Base-by-base conservation (phyloP, 2,888 invertebrate genomes). In the Myathropa florea region DNA sequence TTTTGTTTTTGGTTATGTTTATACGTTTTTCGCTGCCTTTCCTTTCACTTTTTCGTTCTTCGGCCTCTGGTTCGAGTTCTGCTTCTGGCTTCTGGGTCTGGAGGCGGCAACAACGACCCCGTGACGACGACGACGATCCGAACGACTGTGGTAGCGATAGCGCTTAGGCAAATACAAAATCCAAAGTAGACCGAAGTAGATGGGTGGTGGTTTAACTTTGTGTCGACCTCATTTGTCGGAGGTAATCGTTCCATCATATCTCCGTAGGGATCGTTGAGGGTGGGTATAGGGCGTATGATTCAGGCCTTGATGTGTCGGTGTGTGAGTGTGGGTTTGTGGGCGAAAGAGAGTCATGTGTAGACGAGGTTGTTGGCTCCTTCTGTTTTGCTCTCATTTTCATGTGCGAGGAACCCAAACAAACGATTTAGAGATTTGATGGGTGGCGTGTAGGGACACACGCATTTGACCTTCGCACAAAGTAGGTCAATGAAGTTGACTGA, bases 191-290 rank as follows among this genome's bases (percentile, higher is more conserved):
- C 67, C 63, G 26, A 39, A 60, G 70, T 70, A 73, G 65, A 55
- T 73, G 83, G 71, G 83, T 83, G 71, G 83, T 83, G 79, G 86
- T 83, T 83, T 83, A 83, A 83, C 82, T 85, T 85, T 73, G 57
- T 70, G 73, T 78, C 82, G 82, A 82, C 75, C 86, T 78, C 75
- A 83, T 79, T 83, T 86, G 78, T 75, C 75, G 61, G 82, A 73
- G 82, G 83, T 75, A 86, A 83, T 83, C 86, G 83, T 83, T 83
- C 64, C 83, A 65, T 86, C 79, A 83, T 83, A 68, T 75, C 83
- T 71, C 70, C 55, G 67, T 75, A 75, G 70, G 78, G 73, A 82
- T 70, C 39, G 57, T 57, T 57, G 28, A 14, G 57, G 24, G 30
- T 23, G 53, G 30, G n/a, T 23, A n/a, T 63, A 10, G 60, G 60